Evolutionary conservation across 2,113 vertebrate genomes (phyloP).

Genomic region (Podarcis cretensis): DNA sequence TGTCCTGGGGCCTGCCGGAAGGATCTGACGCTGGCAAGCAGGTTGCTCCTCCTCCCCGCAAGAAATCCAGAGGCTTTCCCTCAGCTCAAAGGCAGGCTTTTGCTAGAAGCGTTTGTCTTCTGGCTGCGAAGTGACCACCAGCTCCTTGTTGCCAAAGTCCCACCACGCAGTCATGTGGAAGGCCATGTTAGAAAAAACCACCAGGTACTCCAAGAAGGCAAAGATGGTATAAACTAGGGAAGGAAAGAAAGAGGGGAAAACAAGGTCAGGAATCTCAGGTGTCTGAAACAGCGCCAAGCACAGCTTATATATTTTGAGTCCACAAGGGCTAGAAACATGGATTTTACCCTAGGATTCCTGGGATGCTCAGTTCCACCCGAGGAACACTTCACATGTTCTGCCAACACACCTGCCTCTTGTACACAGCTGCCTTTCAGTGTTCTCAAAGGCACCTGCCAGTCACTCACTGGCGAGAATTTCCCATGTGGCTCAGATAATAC

Average conservation of each 20-base stretch:
- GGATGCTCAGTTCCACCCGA: neutral
- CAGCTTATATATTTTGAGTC: neutral
- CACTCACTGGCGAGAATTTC: neutral
- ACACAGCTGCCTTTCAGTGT: neutral
- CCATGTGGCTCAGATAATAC: neutral
- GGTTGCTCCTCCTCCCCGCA: no score
- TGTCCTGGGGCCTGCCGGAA: neutral
- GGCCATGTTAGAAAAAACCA: constrained; percentile 95
- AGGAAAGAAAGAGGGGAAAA: neutral
- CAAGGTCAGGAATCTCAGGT: neutral
- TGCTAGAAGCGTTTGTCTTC: constrained; percentile 90
- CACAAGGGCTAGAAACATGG: neutral
- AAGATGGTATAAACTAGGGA: constrained; percentile 89
- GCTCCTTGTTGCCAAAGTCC: constrained; percentile 92
- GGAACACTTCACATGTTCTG: neutral
- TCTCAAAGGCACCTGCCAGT: neutral
- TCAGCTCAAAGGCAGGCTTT: neutral
- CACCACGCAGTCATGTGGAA: constrained; percentile 96
- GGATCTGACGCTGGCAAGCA: neutral
- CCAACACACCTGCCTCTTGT: neutral
- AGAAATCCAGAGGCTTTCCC: fast-evolving
- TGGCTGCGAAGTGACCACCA: constrained; percentile 84
- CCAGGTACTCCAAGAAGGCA: constrained; percentile 93
- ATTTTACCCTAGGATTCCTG: neutral
- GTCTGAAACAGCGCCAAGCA: neutral